Percentiles rank a stretch among this genome's conserved stretches.
Evolutionary conservation across 2,888 invertebrate species (phyloP).

Genomic region (Lottia scabra): DNA sequence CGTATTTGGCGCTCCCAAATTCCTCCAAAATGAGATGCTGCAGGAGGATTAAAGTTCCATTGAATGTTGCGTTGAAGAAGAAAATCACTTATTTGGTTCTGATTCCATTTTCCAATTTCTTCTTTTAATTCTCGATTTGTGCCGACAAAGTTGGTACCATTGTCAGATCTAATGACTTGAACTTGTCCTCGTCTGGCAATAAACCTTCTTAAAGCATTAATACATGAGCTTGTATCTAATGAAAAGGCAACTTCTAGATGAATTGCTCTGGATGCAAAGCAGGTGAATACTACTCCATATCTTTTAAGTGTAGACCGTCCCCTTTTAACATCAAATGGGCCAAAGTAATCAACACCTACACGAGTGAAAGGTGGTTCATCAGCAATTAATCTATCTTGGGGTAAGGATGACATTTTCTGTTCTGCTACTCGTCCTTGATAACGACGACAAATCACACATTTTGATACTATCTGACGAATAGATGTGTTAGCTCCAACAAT

Average conservation of each 20-base stretch:
- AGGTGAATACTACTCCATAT: conserved; percentile 34
- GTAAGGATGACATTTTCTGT: not conserved
- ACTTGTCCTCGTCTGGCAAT: conserved; percentile 22
- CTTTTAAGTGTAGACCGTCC: conserved; percentile 21
- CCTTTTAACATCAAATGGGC: conserved; percentile 23
- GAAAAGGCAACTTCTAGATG: conserved; percentile 26
- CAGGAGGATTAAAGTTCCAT: conserved; percentile 35
- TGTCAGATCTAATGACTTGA: conserved; percentile 18
- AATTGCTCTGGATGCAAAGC: conserved; percentile 21
- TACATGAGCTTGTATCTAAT: conserved; percentile 20
- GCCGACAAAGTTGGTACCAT: conserved; percentile 32
- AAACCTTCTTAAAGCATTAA: conserved; percentile 27
- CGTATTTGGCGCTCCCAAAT: conserved; percentile 35
- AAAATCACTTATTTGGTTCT: conserved; percentile 14
- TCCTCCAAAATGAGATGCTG: conserved; percentile 30
- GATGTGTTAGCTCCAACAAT: not conserved
- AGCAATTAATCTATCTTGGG: not conserved
- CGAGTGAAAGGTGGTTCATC: conserved; percentile 21
- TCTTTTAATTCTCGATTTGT: conserved; percentile 26
- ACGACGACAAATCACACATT: conserved; percentile 5
- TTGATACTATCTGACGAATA: not conserved
- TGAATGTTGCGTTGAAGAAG: conserved; percentile 22
- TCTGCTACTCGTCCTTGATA: not conserved
- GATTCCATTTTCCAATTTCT: conserved; percentile 26
- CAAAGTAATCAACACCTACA: conserved; percentile 25